Conservation (phyloP, 2,797 vertebrate genomes). For the Anas acuta region DNA sequence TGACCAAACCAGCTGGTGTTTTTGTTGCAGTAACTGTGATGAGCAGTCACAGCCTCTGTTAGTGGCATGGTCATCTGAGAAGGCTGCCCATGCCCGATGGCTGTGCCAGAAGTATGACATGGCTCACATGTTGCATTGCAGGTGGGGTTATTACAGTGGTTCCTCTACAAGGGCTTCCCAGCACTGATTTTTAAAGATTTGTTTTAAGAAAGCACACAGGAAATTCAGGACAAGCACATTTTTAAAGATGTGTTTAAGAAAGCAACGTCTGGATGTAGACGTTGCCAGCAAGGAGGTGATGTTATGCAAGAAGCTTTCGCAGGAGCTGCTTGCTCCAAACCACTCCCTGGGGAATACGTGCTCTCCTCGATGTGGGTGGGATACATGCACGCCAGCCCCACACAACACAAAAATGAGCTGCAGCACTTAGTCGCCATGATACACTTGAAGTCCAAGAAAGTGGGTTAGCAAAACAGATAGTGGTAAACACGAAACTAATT, state of each 20-base stretch:
- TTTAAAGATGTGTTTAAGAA: neutral
- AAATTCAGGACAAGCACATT: too few relatives aligned
- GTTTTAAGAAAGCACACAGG: neutral
- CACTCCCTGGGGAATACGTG: fast-evolving
- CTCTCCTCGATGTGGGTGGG: neutral
- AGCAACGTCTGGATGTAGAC: neutral
- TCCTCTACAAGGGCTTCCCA: neutral
- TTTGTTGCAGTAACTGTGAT: neutral
- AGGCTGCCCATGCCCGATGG: neutral
- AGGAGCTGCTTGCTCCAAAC: constrained; percentile 11
- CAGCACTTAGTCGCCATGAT: neutral
- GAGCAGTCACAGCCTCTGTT: neutral
- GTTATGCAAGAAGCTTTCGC: fast-evolving
- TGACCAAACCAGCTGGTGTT: neutral
- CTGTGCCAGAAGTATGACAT: neutral
- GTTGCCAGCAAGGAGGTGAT: neutral
- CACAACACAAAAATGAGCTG: neutral
- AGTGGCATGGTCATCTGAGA: neutral
- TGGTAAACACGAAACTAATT: neutral
- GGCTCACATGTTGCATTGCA: fast-evolving
- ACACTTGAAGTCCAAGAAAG: fast-evolving
- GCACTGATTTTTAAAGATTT: neutral
- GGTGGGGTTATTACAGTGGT: neutral
- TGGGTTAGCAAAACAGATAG: neutral
- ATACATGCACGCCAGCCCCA: fast-evolving